phyloP scores from a whole-genome alignment of 2,113 vertebrate species.

The Centropristis striata region DNA sequence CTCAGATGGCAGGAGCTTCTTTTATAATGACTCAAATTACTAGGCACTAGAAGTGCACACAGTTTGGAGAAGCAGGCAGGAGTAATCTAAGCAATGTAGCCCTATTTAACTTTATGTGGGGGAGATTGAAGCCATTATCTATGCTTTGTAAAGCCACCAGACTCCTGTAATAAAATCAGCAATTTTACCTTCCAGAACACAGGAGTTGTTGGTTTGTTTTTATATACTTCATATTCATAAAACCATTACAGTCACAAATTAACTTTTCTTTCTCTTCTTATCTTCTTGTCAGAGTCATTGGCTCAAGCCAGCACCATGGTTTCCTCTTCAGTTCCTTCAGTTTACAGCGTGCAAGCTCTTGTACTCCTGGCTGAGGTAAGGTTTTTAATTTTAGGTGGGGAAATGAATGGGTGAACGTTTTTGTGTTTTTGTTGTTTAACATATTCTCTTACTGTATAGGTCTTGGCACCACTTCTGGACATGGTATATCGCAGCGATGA shows the following conservation, averaged over 20 bases:
- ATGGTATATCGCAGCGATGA: conserved; percentile 98
- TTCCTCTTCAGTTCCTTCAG: conserved; percentile 93
- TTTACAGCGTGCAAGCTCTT: conserved; percentile 97
- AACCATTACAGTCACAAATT: neutral
- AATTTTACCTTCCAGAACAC: too few species aligned
- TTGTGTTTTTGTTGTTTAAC: neutral
- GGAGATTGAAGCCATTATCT: too few species aligned
- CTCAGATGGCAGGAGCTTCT: neutral
- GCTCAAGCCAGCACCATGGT: conserved; percentile 90
- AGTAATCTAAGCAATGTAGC: too few species aligned
- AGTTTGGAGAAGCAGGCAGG: too few species aligned
- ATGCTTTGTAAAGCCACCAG: too few species aligned
- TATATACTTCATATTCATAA: too few species aligned
- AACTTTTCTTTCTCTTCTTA: neutral
- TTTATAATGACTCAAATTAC: neutral
- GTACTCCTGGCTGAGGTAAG: conserved; percentile 94
- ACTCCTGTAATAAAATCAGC: too few species aligned
- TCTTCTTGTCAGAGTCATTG: conserved; percentile 82
- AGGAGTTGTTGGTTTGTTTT: too few species aligned
- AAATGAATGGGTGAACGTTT: conserved; percentile 16
- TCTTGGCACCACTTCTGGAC: conserved; percentile 94
- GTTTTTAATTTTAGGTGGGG: neutral
- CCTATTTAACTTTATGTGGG: too few species aligned
- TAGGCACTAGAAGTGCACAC: too few species aligned
- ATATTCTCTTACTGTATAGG: conserved; percentile 75